Evolutionary conservation across 2,888 invertebrate genomes (phyloP), one percentile per base, ranked within the genome.

Genomic region (Opisthograptis luteolata): DNA sequence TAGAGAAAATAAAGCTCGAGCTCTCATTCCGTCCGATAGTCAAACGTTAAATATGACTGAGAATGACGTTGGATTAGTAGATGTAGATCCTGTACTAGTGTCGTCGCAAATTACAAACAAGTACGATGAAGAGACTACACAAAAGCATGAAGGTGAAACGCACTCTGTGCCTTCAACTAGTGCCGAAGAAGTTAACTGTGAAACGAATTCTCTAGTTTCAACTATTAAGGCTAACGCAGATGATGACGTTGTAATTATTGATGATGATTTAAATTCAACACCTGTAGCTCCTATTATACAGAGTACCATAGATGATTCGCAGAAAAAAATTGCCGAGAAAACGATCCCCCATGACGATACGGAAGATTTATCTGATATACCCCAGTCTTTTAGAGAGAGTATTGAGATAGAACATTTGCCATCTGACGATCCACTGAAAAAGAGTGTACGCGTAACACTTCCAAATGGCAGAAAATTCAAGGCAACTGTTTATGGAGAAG

Each of bases 381-480:
- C 64, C 1, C 58, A 70, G 30, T 56, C 61, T 19, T 66, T 60
- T 14, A 67, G 66, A 62, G 66, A 75, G 13, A 60, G 62, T 35
- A 69, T 81, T 27, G 28, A 39, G 31, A 72, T 87, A 25, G 68
- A 81, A 62, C 70, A 80, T 56, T 28, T 87, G 27, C 64, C 73
- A 8, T 31, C 42, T 19, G 41, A 55, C 3, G 68, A 78, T 43
- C 72, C 79, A 8, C 31, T 55, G 5, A 79, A 73, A 50, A 78
- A 73, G 57, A 62, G 46, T 31, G 70, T 87, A 13, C 68, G 81
- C 25, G 73, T 89, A 6, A 76, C 64, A 43, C 61, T 87, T 39
- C 74, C 83, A 3, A 80, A 80, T 62, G 84, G 84, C 1, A 82
- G 73, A 61, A 49, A 61, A 25, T 84, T 80, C 42, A 85, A 75